A percentile compares a stretch with the other conserved stretches of the same genome.
Conservation (phyloP, 2,797 vertebrate genomes). For the Helarctos malayanus region DNA sequence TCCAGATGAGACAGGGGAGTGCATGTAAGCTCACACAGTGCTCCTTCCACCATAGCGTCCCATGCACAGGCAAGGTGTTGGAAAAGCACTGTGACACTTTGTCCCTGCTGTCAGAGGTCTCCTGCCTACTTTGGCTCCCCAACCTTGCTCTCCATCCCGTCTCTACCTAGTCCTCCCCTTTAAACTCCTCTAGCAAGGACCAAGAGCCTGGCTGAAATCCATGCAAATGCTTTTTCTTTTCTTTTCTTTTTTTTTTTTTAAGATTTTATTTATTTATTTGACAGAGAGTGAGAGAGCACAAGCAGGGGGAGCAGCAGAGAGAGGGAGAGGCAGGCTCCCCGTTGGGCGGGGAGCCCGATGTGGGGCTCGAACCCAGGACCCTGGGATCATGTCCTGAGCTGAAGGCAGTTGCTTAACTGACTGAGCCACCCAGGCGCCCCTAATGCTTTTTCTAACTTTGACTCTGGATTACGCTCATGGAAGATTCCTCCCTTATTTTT, state of each 20-base stretch:
- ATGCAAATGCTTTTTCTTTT: neutral
- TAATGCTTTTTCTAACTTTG: neutral
- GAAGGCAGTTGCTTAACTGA: too few relatives aligned
- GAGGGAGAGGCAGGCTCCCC: too few relatives aligned
- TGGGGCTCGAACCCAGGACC: too few relatives aligned
- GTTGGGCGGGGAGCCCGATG: too few relatives aligned
- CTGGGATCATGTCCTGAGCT: too few relatives aligned
- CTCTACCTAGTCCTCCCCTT: neutral
- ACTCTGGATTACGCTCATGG: neutral
- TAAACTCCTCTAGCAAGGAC: neutral
- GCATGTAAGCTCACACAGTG: fast-evolving
- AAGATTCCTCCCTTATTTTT: neutral
- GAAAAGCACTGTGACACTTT: neutral
- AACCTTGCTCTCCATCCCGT: neutral
- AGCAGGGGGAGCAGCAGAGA: too few relatives aligned
- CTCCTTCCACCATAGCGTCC: neutral
- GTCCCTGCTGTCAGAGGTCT: neutral
- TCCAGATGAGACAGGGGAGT: neutral
- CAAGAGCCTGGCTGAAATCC: neutral
- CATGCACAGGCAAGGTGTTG: neutral
- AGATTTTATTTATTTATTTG: too few relatives aligned
- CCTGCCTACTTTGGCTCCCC: neutral
- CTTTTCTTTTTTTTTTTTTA: too few relatives aligned
- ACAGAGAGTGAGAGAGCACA: too few relatives aligned
- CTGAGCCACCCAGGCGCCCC: too few relatives aligned